Conservation (phyloP, 2,888 invertebrate genomes). For the Rapana venosa region DNA sequence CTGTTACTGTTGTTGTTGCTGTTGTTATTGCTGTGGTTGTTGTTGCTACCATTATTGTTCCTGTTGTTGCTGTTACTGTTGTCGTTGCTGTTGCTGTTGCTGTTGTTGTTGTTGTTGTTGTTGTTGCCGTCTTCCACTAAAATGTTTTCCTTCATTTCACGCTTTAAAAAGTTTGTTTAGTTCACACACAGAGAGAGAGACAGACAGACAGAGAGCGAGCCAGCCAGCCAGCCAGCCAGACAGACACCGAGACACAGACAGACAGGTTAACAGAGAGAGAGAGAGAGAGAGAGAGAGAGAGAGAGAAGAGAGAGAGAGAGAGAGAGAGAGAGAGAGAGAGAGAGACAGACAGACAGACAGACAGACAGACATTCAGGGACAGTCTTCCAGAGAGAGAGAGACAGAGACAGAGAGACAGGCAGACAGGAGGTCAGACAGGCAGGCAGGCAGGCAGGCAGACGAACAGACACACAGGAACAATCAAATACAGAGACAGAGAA, state of each 20-base stretch:
- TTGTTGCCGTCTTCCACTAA: too few relatives aligned
- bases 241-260: background rate
- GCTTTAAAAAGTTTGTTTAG: too few relatives aligned
- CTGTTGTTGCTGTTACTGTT: too few relatives aligned
- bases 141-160: too few relatives aligned
- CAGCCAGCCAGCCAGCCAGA: background rate
- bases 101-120: too few relatives aligned
- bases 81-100: too few relatives aligned
- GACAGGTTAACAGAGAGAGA: background rate
- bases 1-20: too few relatives aligned
- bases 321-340: background rate
- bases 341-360: background rate
- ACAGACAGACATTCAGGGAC: background rate
- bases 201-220: too few relatives aligned
- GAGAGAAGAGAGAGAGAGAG: background rate
- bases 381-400: background rate
- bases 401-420: background rate
- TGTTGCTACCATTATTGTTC: too few relatives aligned
- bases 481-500: too few relatives aligned
- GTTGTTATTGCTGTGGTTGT: too few relatives aligned
- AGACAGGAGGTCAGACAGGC: background rate
- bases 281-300: constrained; percentile 5
- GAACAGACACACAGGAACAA: background rate
- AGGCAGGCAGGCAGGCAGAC: background rate
- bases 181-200: background rate